Evolutionary conservation across 1,140 invertebrate species (phyloP), one percentile per base, ranked within the genome.

Genomic region (Sipha flava): DNA sequence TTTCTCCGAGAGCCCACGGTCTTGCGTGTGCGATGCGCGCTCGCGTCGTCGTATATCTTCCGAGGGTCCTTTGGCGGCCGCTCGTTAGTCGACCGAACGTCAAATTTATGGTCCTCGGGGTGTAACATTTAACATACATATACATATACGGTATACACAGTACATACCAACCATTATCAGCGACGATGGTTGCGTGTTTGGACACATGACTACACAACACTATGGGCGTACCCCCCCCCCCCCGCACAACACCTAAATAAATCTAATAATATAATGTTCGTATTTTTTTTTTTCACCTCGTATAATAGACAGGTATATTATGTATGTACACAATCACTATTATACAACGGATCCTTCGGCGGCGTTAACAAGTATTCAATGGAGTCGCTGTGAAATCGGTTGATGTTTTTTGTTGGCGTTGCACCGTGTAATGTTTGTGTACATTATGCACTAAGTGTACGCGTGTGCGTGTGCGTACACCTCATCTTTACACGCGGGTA

Each of bases 351-450:
- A 37, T 34, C 10, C 29, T 21, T 21, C 49, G 49, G 49, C 72
- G 72, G 72, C 72, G 72, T 75, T 75, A 57, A 75, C 72, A 34
- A 75, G 72, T 14, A 75, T 75, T 54, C 49, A 40, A 54, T 57
- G n/a, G 72, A 7, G 29, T 18, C 16, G 49, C 31, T 49, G 49
- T 75, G 72, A 75, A 75, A 75, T 49, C 47, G 47, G 29, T 21
- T 1, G 12, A 52, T n/a, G 7, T 66, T 66, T 23, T 7, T 7
- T 23, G 34, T 66, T 21, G 34, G 18, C n/a, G 37, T 64, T 34
- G 18, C 21, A 64, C 10, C 31, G 9, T 62, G 31, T 57, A 57
- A 57, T 29, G 5, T 26, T 57, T 16, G 6, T 31, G 29, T 62
- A 18, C 18, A 29, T 31, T 31, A 59, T 57, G 14, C 37, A 4